Evolutionary conservation across 1,140 invertebrate species (phyloP).

Genomic region (Macrobrachium nipponense): DNA sequence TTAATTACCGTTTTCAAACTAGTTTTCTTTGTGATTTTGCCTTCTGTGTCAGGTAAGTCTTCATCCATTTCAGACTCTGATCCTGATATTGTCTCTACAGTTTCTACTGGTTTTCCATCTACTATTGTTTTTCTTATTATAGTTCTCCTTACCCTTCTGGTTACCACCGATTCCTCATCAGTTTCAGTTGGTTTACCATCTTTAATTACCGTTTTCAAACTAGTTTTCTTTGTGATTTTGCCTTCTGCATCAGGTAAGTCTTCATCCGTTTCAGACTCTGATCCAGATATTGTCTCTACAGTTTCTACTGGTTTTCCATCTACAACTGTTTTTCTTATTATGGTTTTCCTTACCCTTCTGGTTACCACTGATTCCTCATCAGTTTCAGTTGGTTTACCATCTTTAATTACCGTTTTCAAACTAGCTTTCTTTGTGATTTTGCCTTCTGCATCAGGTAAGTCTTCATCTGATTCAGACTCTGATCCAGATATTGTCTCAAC

Average conservation of each 20-base stretch:
- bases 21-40: not conserved
- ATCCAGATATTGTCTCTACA: not conserved
- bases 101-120: slow-evolving; percentile 15
- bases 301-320: slow-evolving; percentile 17
- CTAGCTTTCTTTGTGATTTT: not conserved
- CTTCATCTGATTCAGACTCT: not conserved
- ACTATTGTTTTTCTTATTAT: slow-evolving; percentile 27
- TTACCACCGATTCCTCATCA: not conserved
- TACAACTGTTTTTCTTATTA: slow-evolving; percentile 26
- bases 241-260: not conserved
- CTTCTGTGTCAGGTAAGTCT: not conserved
- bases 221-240: not conserved
- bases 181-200: not conserved
- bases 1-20: not conserved
- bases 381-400: not conserved
- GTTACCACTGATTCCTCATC: not conserved
- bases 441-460: not conserved
- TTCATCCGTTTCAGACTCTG: not conserved
- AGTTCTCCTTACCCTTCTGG: slow-evolving; percentile 21
- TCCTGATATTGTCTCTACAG: not conserved
- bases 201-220: not conserved
- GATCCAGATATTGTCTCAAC: not conserved
- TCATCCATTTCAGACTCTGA: not conserved
- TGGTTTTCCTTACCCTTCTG: slow-evolving; percentile 23
- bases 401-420: not conserved